Evolutionary conservation across 2,113 vertebrate genomes (phyloP), one percentile per base, ranked within the genome.

Genomic region (Australoheros scitulus): DNA sequence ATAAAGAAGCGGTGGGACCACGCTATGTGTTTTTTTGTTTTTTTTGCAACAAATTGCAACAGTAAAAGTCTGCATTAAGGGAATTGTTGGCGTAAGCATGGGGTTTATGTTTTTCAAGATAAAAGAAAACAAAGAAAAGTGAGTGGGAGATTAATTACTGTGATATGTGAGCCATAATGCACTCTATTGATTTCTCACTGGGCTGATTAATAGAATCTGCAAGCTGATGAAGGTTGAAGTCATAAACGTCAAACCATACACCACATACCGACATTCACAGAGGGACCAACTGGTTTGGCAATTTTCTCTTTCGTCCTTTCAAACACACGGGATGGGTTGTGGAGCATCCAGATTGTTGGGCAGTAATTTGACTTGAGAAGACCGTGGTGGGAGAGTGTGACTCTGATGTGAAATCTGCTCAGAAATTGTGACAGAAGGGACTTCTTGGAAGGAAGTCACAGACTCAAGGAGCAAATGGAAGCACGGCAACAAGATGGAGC

Each of bases 151-250:
- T 92, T 81, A 91, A 91, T 91, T 82, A 87, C 83, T 86, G 84
- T 84, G 87, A 92, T 89, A 81, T 87, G 88, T 63, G 70, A 82
- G 87, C 85, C 77, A 82, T 94, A 90, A 88, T 87, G 75, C 82
- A 91, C 87, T 76, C 82, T 91, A 93, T 93, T 92, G 93, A 95
- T 93, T 94, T 87, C 91, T 92, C 84, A 80, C 88, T 84, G 83
- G 59, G 81, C 79, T 88, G 88, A 94, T 93, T 92, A 89, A 91
- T 93, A 87, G 87, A 90, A 88, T 90, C 90, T 87, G 92, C 82
- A 87, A 92, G 79, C 91, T 93, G 94, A 94, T 88, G 86, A 92
- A 90, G 84, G 87, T 89, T 92, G 88, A 86, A 43, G 26, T 75
- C 75, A 78, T 74, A 74, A 87, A 85, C 7, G 15, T 22, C 70